Percentiles rank a stretch among this genome's conserved stretches.
Evolutionary conservation across 1,140 invertebrate species (phyloP).

Genomic region (Hermetia illucens): DNA sequence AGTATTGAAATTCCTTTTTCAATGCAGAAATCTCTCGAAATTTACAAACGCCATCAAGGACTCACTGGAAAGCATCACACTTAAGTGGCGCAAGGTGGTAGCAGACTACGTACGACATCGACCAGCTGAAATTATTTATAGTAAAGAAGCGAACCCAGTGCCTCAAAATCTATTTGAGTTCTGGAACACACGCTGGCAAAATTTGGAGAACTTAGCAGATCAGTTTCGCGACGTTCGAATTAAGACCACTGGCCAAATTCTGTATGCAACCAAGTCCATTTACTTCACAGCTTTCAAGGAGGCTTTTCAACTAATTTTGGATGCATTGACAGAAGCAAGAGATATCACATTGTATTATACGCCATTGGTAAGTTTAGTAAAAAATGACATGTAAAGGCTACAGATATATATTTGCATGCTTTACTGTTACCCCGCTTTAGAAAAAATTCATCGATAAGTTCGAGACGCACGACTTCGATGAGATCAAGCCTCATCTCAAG

Average conservation of each 20-base stretch:
- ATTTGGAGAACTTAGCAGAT: conserved; percentile 70
- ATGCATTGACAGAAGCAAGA: conserved; percentile 44
- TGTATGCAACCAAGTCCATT: conserved; percentile 57
- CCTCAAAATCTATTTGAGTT: conserved; percentile 58
- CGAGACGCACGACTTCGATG: conserved; percentile 51
- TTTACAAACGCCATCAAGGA: conserved; percentile 46
- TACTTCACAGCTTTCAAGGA: conserved; percentile 56
- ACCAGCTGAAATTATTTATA: conserved; percentile 12
- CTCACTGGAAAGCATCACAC: conserved; percentile 54
- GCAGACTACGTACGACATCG: conserved; percentile 46
- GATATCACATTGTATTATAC: conserved; percentile 51
- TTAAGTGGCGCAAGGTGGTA: conserved; percentile 59
- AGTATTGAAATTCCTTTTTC: background rate
- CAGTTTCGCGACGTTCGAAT: conserved; percentile 65
- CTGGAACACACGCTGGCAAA: conserved; percentile 48
- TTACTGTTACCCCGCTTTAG: conserved; percentile 6
- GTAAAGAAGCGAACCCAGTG: conserved; percentile 33
- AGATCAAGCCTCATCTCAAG: conserved; percentile 43
- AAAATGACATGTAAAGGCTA: background rate
- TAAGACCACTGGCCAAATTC: conserved; percentile 60
- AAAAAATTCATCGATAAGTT: conserved; percentile 48
- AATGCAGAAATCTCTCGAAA: conserved; percentile 10
- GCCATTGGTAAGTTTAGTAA: conserved; percentile 33
- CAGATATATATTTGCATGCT: background rate
- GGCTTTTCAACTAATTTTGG: conserved; percentile 47